These are phyloP conservation scores for Catharus ustulatus DNA, from an alignment of 2,797 vertebrate species.

Conservation along the genomic window DNA sequence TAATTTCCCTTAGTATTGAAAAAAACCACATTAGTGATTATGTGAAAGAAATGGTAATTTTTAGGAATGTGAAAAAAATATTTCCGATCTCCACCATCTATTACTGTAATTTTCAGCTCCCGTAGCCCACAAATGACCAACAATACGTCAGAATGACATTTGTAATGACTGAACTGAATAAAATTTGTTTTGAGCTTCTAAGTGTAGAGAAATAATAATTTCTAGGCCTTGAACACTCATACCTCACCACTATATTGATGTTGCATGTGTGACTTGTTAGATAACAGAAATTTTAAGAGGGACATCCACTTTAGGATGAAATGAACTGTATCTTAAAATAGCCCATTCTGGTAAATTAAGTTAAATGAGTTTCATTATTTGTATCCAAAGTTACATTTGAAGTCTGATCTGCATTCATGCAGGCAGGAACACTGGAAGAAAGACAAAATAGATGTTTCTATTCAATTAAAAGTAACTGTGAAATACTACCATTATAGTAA, in stretches of 20 bases:
- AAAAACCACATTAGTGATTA: neutral
- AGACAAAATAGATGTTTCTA: neutral
- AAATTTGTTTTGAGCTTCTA: conserved; percentile 9
- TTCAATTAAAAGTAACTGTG: neutral
- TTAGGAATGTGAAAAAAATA: neutral
- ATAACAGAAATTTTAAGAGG: conserved; percentile 24
- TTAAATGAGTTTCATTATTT: conserved; percentile 20
- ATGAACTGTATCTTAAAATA: conserved; percentile 14
- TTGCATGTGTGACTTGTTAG: neutral
- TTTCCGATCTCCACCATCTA: neutral
- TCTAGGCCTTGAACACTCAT: neutral
- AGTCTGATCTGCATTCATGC: neutral
- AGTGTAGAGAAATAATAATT: neutral
- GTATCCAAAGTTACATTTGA: conserved; percentile 2
- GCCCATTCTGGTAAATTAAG: neutral
- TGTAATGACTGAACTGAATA: neutral
- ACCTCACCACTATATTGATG: neutral
- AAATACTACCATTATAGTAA: neutral
- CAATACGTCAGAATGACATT: neutral
- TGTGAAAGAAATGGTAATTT: neutral
- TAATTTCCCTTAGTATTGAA: neutral
- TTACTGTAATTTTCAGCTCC: conserved; percentile 27
- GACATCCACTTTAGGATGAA: neutral
- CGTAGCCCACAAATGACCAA: neutral
- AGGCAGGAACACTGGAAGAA: neutral